Evolutionary conservation across 2,888 invertebrate species (phyloP).

Genomic region (Actias luna): DNA sequence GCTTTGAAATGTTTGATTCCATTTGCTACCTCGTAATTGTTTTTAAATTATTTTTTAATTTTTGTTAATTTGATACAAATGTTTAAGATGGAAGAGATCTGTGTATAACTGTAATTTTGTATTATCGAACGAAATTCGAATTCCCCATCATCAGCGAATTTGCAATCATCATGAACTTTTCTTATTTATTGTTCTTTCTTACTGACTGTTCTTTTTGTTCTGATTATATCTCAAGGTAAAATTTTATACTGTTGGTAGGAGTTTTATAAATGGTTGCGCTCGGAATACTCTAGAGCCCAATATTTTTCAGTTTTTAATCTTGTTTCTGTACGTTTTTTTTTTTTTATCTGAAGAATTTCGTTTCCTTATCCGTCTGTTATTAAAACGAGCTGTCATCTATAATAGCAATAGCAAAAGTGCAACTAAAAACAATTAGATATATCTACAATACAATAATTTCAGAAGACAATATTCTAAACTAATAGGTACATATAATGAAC

Average conservation of each 20-base stretch:
- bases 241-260: neutral
- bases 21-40: too few relatives aligned
- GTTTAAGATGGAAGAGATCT: too few relatives aligned
- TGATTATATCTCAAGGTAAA: neutral
- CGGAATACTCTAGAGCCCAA: neutral
- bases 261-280: neutral
- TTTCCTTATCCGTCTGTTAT: neutral
- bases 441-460: neutral
- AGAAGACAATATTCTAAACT: neutral
- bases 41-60: too few relatives aligned
- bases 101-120: too few relatives aligned
- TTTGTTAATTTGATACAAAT: too few relatives aligned
- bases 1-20: too few relatives aligned
- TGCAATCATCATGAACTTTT: neutral
- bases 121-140: neutral
- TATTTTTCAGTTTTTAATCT: neutral
- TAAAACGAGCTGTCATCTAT: neutral
- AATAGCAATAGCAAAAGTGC: neutral
- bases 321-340: neutral
- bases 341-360: neutral
- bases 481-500: neutral
- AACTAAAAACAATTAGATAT: neutral
- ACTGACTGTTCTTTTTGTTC: neutral
- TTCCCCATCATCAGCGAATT: neutral
- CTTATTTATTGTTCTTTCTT: neutral